These are phyloP conservation scores for Columba guinea DNA, from an alignment of 2,797 vertebrate genomes.

Conservation along the genomic window DNA sequence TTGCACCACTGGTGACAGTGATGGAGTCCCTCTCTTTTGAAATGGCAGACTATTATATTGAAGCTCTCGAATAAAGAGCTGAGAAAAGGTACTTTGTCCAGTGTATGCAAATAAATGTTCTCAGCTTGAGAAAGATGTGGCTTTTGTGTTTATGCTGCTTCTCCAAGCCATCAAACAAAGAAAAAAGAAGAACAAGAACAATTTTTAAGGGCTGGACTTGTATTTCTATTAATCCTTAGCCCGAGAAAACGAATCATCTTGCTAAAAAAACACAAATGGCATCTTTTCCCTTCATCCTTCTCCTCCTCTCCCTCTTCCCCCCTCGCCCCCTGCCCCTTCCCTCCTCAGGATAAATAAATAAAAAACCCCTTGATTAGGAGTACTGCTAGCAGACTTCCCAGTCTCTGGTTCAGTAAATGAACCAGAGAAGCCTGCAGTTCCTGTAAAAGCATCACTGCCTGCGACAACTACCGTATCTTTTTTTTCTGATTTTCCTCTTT, in stretches of 20 bases:
- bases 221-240: background rate
- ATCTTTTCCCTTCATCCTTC: background rate
- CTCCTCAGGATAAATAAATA: background rate
- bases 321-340: background rate
- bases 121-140: background rate
- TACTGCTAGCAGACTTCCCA: background rate
- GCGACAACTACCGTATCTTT: background rate
- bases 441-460: conserved; percentile 1
- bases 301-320: no score
- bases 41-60: background rate
- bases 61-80: background rate
- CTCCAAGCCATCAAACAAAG: background rate
- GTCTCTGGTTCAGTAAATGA: conserved; percentile 37
- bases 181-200: background rate
- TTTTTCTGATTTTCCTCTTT: conserved; percentile 25
- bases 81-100: background rate
- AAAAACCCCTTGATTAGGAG: background rate
- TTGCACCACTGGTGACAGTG: background rate
- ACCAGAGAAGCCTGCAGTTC: background rate
- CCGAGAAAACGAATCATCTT: background rate
- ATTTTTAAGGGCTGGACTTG: background rate
- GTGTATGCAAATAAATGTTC: background rate
- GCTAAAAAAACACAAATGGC: background rate
- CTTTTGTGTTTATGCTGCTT: background rate
- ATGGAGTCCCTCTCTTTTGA: background rate